These are phyloP conservation scores for Peucedramus taeniatus DNA, from an alignment of 2,113 vertebrate species.

Conservation along the genomic window DNA sequence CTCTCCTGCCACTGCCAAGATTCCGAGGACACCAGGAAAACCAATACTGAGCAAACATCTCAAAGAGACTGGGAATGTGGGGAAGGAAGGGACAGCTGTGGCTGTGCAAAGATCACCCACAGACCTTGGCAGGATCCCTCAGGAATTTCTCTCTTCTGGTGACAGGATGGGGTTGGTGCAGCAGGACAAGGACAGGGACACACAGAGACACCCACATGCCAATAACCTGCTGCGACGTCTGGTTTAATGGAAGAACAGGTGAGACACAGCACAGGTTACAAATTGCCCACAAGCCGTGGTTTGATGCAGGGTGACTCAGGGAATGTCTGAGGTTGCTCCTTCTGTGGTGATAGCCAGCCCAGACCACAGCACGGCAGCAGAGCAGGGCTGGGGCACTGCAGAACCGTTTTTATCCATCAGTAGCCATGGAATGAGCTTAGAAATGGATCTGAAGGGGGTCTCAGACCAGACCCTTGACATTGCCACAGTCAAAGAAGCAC, in stretches of 20 bases:
- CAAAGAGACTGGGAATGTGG: fast-evolving
- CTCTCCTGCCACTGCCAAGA: background rate
- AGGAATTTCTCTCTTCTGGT: fast-evolving
- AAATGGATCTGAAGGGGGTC: background rate
- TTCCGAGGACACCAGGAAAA: background rate
- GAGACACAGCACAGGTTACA: background rate
- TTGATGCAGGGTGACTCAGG: background rate
- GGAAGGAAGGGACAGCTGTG: background rate
- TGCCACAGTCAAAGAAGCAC: background rate
- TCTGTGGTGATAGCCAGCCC: background rate
- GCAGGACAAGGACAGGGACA: background rate
- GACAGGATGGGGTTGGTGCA: fast-evolving
- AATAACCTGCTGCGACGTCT: background rate
- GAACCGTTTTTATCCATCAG: background rate
- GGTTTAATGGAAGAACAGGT: constrained; percentile 26
- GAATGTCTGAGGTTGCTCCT: background rate
- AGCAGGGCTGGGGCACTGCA: background rate
- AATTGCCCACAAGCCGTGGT: background rate
- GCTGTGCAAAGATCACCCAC: too few species aligned
- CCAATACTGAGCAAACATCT: fast-evolving
- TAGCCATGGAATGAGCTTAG: background rate
- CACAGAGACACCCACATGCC: background rate
- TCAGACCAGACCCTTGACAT: fast-evolving
- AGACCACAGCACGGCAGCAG: background rate
- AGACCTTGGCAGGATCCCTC: background rate